phyloP scores from a whole-genome alignment of 2,888 invertebrate species.

The Hybos culiciformis region DNA sequence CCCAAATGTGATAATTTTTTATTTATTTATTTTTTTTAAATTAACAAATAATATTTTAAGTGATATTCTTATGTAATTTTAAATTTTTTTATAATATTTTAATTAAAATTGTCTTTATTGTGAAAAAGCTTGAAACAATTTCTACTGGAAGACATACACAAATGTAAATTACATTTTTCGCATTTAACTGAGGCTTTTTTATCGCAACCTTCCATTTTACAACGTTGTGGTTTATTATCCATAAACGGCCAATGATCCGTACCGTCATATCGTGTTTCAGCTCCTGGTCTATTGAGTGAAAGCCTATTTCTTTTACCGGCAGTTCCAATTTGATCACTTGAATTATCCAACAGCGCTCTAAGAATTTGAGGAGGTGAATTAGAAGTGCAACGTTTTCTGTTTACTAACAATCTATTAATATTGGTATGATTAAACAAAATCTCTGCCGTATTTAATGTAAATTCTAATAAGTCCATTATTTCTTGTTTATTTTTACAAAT shows the following conservation, averaged over 20 bases:
- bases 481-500: neutral
- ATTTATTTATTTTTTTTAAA: too few relatives aligned
- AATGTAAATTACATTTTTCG: constrained; percentile 1
- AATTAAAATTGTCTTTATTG: too few relatives aligned
- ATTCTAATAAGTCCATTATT: neutral
- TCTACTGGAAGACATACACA: constrained; percentile 1
- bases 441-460: neutral
- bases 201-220: neutral
- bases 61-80: too few relatives aligned
- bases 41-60: too few relatives aligned
- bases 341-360: too few relatives aligned
- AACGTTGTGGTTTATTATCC: constrained; percentile 2
- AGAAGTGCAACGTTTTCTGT: neutral
- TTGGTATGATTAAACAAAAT: too few relatives aligned
- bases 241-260: neutral
- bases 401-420: neutral
- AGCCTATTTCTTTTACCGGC: neutral
- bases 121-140: constrained; percentile 1
- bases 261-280: neutral
- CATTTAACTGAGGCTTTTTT: neutral
- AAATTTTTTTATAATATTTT: too few relatives aligned
- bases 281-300: neutral
- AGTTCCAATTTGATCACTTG: neutral
- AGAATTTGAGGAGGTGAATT: too few relatives aligned
- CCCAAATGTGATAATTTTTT: too few relatives aligned